Evolutionary conservation across 2,888 invertebrate genomes (phyloP).

Genomic region (Megalurothrips usitatus): DNA sequence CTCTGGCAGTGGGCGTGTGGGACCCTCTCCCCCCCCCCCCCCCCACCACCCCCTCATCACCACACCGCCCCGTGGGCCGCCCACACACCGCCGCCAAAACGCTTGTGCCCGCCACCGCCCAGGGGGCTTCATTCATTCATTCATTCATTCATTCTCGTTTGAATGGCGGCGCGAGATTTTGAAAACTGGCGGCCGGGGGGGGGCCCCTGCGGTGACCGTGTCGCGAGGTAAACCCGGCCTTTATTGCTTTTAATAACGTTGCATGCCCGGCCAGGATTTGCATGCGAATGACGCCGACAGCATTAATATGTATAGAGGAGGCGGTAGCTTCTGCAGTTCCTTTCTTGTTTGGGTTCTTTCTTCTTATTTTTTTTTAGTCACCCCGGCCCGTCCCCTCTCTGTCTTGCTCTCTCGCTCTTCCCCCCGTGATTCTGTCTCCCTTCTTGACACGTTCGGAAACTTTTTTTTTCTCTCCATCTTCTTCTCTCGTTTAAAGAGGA

Average conservation of each 20-base stretch:
- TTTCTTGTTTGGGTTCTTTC: no score
- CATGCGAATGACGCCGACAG: constrained; percentile 22
- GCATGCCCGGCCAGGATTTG: constrained; percentile 8
- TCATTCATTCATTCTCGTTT: not conserved
- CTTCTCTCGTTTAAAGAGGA: not conserved
- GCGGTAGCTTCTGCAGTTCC: no score
- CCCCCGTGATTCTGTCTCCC: not conserved
- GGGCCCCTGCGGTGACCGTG: not conserved
- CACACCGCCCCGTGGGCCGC: no score
- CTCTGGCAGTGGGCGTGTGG: no score
- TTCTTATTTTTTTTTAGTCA: not conserved
- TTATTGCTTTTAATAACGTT: constrained; percentile 23
- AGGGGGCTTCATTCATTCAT: no score
- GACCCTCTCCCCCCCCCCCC: no score
- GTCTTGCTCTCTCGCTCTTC: not conserved
- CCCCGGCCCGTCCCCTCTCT: not conserved
- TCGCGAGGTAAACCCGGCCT: constrained; percentile 1
- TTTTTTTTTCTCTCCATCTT: not conserved
- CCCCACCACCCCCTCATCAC: no score
- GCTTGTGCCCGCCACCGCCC: no score
- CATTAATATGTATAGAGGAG: constrained; percentile 17
- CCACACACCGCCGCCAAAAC: no score
- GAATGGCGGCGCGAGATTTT: not conserved
- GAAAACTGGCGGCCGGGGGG: not conserved
- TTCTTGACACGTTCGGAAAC: not conserved